Conservation (phyloP, 35 echinoderm and acorn worm species). For the Patiria miniata region DNA sequence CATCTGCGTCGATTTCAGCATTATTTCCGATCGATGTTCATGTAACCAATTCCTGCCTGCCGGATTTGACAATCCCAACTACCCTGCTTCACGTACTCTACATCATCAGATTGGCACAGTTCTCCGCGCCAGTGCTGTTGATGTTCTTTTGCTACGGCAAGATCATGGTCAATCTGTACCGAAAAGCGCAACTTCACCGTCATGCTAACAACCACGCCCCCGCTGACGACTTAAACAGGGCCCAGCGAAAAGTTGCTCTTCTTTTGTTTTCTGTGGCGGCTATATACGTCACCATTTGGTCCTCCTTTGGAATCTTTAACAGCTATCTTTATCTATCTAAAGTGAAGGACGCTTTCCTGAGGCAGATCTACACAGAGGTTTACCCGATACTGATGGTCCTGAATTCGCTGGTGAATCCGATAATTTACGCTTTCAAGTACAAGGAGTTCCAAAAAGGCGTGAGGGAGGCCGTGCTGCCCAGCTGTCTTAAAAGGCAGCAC, state of each 20-base stretch:
- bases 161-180: conserved; percentile 71
- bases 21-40: conserved; percentile 67
- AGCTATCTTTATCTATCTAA: conserved; percentile 25
- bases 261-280: conserved; percentile 66
- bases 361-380: conserved; percentile 60
- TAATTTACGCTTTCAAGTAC: conserved; percentile 90
- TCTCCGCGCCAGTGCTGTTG: conserved; percentile 66
- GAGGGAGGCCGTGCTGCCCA: not conserved
- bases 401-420: conserved; percentile 84
- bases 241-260: conserved; percentile 72
- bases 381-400: no score
- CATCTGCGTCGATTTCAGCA: no score
- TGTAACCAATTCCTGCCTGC: conserved; percentile 40
- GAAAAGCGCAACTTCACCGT: conserved; percentile 3
- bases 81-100: conserved; percentile 41
- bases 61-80: conserved; percentile 4
- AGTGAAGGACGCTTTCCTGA: conserved; percentile 2
- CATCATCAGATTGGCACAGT: conserved; percentile 65
- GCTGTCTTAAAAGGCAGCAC: not conserved
- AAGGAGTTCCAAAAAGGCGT: conserved; percentile 87
- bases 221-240: conserved; percentile 53
- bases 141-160: conserved; percentile 62
- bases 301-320: conserved; percentile 68
- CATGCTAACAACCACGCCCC: conserved; percentile 29
- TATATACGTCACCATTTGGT: conserved; percentile 71